Evolutionary conservation across 1,140 invertebrate genomes (phyloP).

Genomic region (Drosophila navojoa): DNA sequence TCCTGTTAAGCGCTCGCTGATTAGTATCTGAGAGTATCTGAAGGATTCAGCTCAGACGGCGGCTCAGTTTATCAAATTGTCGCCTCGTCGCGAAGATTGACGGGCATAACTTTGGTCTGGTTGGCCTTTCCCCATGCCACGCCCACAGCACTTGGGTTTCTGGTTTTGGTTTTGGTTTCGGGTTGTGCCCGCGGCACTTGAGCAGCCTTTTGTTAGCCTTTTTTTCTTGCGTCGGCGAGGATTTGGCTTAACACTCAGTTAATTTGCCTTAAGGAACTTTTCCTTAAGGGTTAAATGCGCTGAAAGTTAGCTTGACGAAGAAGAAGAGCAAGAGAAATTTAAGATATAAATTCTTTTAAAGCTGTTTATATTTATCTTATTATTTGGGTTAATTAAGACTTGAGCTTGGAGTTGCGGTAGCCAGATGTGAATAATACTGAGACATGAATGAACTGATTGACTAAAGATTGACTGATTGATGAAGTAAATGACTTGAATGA

Average conservation of each 20-base stretch:
- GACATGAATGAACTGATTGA: too few species aligned
- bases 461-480: too few species aligned
- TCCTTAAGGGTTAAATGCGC: not conserved
- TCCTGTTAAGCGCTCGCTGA: conserved; percentile 73
- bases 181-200: conserved; percentile 15
- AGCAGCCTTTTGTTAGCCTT: conserved; percentile 8
- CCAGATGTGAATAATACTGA: too few species aligned
- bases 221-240: not conserved
- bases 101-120: conserved; percentile 56
- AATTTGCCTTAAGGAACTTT: conserved; percentile 41
- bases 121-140: not conserved
- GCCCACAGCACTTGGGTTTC: not conserved
- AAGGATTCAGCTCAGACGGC: conserved; percentile 46
- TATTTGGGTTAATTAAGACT: too few species aligned
- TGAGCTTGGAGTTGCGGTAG: too few species aligned
- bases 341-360: not conserved
- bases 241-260: conserved; percentile 20
- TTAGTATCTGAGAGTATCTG: conserved; percentile 67
- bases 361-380: too few species aligned
- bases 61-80: conserved; percentile 78
- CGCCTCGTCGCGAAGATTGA: conserved; percentile 70
- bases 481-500: too few species aligned
- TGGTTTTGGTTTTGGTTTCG: not conserved
- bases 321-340: not conserved
- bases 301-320: not conserved